phyloP scores from a whole-genome alignment of 1,140 invertebrate genomes.

The Drosophila kikkawai region DNA sequence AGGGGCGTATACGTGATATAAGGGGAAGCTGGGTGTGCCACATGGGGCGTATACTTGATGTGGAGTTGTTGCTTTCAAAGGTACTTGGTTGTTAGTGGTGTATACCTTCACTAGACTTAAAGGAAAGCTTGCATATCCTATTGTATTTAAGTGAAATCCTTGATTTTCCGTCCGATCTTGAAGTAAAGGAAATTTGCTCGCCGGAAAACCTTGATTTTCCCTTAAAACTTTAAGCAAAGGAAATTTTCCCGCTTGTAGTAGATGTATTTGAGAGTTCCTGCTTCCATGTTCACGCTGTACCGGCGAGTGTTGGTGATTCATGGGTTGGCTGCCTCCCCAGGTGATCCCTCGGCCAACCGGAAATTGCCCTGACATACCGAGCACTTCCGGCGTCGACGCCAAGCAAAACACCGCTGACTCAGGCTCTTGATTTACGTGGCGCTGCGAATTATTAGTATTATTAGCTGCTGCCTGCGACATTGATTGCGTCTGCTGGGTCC shows the following conservation, averaged over 20 bases:
- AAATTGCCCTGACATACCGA: constrained; percentile 46
- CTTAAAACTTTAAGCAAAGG: constrained; percentile 3
- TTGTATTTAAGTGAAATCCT: not conserved
- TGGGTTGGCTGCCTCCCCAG: not conserved
- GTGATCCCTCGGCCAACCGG: constrained; percentile 31
- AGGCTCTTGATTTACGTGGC: constrained; percentile 45
- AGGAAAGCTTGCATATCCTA: constrained; percentile 5
- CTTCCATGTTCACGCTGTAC: not conserved
- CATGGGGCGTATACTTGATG: constrained; percentile 26
- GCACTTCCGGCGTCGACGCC: constrained; percentile 54
- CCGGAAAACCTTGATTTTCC: not conserved
- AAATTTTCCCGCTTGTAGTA: constrained; percentile 4
- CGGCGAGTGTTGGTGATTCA: constrained; percentile 11
- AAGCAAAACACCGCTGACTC: constrained; percentile 62
- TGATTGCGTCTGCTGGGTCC: constrained; percentile 7
- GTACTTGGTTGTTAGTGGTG: not conserved
- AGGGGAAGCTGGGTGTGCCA: constrained; percentile 1
- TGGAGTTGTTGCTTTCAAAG: not conserved
- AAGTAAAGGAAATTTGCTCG: constrained; percentile 24
- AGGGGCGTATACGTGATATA: constrained; percentile 30
- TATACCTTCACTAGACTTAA: constrained; percentile 5
- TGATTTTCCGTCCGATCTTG: not conserved
- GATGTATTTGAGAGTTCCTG: not conserved
- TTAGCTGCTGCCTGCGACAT: constrained; percentile 47
- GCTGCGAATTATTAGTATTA: constrained; percentile 65